Base-by-base conservation (phyloP, 1,140 invertebrate species). In the Calephelis nemesis region DNA sequence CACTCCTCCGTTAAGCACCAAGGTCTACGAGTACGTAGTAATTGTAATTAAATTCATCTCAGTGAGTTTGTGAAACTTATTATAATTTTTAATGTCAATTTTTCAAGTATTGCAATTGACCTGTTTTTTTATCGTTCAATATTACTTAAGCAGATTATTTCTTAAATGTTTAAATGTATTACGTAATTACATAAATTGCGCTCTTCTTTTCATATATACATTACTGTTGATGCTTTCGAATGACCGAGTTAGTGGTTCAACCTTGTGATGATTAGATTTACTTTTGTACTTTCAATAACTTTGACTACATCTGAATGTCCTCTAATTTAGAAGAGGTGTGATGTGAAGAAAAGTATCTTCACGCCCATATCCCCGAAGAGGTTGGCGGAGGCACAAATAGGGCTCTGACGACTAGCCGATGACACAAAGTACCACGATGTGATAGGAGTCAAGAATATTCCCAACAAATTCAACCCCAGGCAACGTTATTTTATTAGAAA, bases 81-180 rank as follows among this genome's bases (percentile, higher is more conserved):
- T 70, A 70, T 67, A 70, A 70, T 67, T 70, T 70, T 70, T 70
- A 70, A 71, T 71, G 69, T 71, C 69, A 71, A 63, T 12, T 66
- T 62, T 60, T 60, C 58, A 60, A 60, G 58, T 40, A 47, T 69
- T 63, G 69, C 65, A 66, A 65, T 67, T 71, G 69, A 71, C 69
- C 69, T 62, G 58, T 67, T 70, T 71, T 67, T 47, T 60, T 54
- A 64, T 64, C 52, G 40, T 50, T 47, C 47, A 54, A 64, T 62
- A 66, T 70, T 70, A 70, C 69, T 49, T 70, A 65, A 71, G 48
- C 42, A 9, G 69, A 15, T 67, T 48, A 71, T 67, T 67, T 52
- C 45, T 71, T 71, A 60, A 60, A 60, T 60, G 58, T 39, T 30
- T 60, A 60, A 60, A 60, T 60, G 39, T 60, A 60, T 60, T 60